These are phyloP conservation scores for Etheostoma perlongum DNA, from an alignment of 2,797 vertebrate species.

Conservation along the genomic window DNA sequence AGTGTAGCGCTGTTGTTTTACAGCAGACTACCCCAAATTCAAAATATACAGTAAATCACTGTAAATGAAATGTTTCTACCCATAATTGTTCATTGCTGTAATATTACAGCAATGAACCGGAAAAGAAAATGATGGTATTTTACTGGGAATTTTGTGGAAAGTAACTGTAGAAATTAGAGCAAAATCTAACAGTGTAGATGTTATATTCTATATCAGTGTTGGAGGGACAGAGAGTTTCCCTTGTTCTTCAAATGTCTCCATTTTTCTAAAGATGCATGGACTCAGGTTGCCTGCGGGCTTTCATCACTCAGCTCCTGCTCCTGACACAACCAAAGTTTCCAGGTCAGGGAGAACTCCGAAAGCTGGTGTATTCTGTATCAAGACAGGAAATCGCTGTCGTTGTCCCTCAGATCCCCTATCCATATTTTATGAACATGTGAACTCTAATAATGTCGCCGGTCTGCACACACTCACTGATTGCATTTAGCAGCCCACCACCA, in stretches of 20 bases:
- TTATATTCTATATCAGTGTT: background rate
- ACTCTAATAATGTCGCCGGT: constrained; percentile 64
- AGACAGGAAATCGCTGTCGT: constrained; percentile 38
- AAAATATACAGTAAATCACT: no score
- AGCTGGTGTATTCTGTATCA: constrained; percentile 29
- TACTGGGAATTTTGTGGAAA: no score
- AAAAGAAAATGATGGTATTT: no score
- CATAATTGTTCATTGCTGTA: no score
- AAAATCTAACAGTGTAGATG: background rate
- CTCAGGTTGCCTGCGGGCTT: constrained; percentile 70
- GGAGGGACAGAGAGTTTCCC: constrained; percentile 3
- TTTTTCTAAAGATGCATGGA: constrained; percentile 49
- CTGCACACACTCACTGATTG: constrained; percentile 53
- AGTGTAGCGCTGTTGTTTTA: no score
- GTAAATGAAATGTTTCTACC: no score
- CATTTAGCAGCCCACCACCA: constrained; percentile 46
- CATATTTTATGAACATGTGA: constrained; percentile 71
- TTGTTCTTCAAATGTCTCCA: constrained; percentile 46
- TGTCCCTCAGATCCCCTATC: constrained; percentile 47
- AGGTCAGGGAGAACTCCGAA: constrained; percentile 48
- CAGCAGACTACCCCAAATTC: no score
- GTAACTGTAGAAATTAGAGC: no score
- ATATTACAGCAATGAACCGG: no score
- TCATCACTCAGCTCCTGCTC: constrained; percentile 41
- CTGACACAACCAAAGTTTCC: constrained; percentile 57